Base-by-base conservation (phyloP, 2,888 invertebrate species). In the Lasioglossum calceatum region DNA sequence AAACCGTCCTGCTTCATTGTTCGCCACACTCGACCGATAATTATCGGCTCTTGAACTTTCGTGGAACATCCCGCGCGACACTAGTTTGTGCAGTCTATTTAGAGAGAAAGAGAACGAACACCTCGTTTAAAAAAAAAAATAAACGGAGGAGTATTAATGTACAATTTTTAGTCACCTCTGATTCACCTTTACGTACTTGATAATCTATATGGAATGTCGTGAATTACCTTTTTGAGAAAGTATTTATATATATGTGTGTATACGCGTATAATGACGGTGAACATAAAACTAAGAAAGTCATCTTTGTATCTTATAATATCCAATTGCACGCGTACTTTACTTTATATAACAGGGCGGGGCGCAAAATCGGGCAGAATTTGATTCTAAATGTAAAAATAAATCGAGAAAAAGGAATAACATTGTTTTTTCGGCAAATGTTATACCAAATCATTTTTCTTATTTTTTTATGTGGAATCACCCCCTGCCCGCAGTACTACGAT, bases 161-260 rank as follows among this genome's bases (percentile, higher is more conserved):
- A 79, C 19, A 39, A 32, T 75, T 64, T 39, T 61, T 36, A 2
- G 82, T 88, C 88, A 86, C 86, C 86, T 89, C 84, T 82, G 84
- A 89, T 86, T 86, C 79, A 12, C 27, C 39, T 70, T 74, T 47
- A 58, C 16, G 71, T 47, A 71, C 73, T 79, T 44, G 54, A 77
- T 73, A 73, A 75, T 81, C 71, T 72, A 64, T 32, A 47, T 82
- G 82, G 82, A 88, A 87, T 70, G 78, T 87, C 76, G 67, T 58
- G 76, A n/a, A 50, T 71, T 70, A 61, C 50, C 23, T 80, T 70
- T 70, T 36, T 23, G 23, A 39, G 23, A 70, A 70, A 70, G 32
- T 64, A 64, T 64, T 39, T 19, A 39, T 32, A 32, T 36, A 36
- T 8, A 12, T 23, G 23, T 67, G 39, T 32, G 0, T 32, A 32